These are phyloP conservation scores for Cavia porcellus DNA, from an alignment of 2,113 vertebrate species.

Conservation along the genomic window DNA sequence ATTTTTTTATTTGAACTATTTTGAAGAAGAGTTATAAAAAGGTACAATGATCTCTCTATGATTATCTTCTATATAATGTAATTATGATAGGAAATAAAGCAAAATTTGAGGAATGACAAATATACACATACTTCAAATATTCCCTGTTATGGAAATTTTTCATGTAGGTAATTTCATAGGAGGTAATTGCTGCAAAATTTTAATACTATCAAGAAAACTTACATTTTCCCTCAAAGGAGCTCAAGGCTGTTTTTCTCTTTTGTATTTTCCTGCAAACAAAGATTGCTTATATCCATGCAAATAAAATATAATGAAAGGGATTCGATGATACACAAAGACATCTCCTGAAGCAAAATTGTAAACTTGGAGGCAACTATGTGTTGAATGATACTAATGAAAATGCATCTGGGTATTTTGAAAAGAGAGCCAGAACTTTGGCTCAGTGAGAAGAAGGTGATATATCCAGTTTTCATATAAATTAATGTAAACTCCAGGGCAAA, in stretches of 20 bases:
- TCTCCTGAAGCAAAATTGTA: background rate
- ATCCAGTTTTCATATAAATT: background rate
- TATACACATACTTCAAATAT: background rate
- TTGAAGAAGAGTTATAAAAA: background rate
- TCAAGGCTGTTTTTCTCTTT: background rate
- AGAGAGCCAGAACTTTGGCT: background rate
- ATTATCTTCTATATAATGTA: background rate
- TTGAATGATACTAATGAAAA: background rate
- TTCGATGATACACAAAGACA: background rate
- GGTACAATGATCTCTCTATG: background rate
- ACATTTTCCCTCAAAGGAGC: background rate
- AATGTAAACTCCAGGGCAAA: constrained; percentile 32
- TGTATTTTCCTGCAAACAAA: background rate
- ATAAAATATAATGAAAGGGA: background rate
- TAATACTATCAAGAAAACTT: background rate
- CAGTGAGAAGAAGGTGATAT: background rate
- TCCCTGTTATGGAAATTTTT: constrained; percentile 2
- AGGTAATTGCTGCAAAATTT: background rate
- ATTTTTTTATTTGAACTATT: background rate
- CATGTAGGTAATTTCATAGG: background rate
- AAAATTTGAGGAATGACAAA: background rate
- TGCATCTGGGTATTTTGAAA: background rate
- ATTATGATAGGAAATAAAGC: background rate
- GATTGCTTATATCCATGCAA: background rate
- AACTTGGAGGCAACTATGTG: background rate